phyloP scores from a whole-genome alignment of 2,888 invertebrate species.

The Hypomecis atomaria region DNA sequence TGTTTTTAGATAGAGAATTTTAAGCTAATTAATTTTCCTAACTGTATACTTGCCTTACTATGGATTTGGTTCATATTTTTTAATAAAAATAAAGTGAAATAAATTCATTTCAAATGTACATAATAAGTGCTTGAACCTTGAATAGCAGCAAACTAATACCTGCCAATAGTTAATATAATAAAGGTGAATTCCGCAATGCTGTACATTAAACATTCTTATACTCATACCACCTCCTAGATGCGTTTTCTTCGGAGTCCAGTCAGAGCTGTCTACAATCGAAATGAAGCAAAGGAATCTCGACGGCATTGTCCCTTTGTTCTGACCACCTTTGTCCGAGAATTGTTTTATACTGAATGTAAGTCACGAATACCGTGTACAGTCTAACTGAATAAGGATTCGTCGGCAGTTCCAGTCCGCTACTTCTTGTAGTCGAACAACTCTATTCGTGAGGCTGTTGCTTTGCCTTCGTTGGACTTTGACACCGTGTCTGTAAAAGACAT shows the following conservation, averaged over 20 bases:
- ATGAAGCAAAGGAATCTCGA: conserved; percentile 77
- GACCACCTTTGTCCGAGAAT: conserved; percentile 82
- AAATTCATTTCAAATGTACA: no score
- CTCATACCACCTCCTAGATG: conserved; percentile 18
- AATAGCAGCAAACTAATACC: no score
- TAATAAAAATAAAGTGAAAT: no score
- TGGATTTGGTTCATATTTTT: no score
- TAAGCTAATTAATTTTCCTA: no score
- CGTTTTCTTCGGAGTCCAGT: conserved; percentile 49
- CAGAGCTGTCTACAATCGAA: conserved; percentile 73
- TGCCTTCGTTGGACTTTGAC: conserved; percentile 21
- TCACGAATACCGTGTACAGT: conserved; percentile 81
- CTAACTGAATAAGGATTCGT: conserved; percentile 73
- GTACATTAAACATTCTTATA: conserved; percentile 3
- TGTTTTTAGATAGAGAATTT: no score
- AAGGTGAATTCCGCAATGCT: not conserved
- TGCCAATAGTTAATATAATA: no score
- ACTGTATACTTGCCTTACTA: no score
- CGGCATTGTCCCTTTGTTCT: conserved; percentile 81
- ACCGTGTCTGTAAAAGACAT: not conserved
- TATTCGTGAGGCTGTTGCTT: conserved; percentile 53
- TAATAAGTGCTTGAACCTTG: no score
- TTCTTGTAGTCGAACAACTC: conserved; percentile 65
- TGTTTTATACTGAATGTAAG: conserved; percentile 84
- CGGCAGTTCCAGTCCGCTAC: conserved; percentile 63